phyloP scores from a whole-genome alignment of 2,113 vertebrate genomes.

The Pontoporia blainvillei region DNA sequence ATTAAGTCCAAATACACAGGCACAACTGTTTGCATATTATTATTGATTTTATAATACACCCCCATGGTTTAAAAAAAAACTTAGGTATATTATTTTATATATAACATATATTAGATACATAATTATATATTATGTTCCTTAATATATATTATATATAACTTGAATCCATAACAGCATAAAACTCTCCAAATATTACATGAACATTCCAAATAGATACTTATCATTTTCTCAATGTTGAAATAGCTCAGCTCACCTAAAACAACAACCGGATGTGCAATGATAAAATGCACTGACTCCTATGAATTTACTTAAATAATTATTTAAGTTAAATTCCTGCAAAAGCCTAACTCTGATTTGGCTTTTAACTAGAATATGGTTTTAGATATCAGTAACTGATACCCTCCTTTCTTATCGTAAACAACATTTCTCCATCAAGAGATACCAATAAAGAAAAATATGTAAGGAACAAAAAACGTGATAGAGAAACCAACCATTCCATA shows the following conservation, averaged over 20 bases:
- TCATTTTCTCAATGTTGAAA: constrained; percentile 58
- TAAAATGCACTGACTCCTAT: constrained; percentile 71
- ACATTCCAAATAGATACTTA: constrained; percentile 72
- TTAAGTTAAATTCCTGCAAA: constrained; percentile 69
- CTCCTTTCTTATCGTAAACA: constrained; percentile 20
- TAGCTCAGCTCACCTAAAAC: constrained; percentile 42
- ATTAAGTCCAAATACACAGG: constrained; percentile 58
- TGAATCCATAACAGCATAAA: constrained; percentile 68
- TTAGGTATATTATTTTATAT: constrained; percentile 46
- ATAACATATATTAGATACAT: constrained; percentile 69
- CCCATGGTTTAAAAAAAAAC: constrained; percentile 44
- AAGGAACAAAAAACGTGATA: constrained; percentile 88
- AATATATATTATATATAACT: constrained; percentile 67
- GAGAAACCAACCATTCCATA: constrained; percentile 92
- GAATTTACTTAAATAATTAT: constrained; percentile 72
- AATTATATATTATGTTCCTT: constrained; percentile 28
- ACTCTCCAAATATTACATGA: constrained; percentile 52
- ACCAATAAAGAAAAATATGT: constrained; percentile 83
- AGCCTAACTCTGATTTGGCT: constrained; percentile 67
- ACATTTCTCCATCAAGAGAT: constrained; percentile 83
- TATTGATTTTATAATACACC: constrained; percentile 46
- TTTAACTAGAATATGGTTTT: constrained; percentile 59
- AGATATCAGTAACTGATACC: constrained; percentile 51
- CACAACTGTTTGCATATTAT: constrained; percentile 72
- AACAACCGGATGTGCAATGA: constrained; percentile 62